Base-by-base conservation (phyloP, 2,113 vertebrate species). In the Pseudonaja textilis region DNA sequence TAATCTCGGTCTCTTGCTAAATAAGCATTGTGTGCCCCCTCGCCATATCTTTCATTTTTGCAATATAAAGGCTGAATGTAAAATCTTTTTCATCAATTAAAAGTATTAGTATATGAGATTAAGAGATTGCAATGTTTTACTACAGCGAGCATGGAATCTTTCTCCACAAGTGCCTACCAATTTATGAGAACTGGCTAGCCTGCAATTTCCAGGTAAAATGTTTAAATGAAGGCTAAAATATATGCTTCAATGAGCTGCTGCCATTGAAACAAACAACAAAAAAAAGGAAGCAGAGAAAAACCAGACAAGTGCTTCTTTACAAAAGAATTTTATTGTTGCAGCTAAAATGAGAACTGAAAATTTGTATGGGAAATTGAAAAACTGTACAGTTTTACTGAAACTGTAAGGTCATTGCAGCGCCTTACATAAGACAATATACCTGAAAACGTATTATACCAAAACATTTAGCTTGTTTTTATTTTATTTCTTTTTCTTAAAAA, bases 291-390 rank as follows among this genome's bases (percentile, higher is more conserved):
- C 11, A 94, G 0, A 4, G 9, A 89, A 57, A 85, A 22, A 20
- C 50, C 18, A 89, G 57, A 25, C 0, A 20, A 14, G 56, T 25
- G 0, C 23, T 97, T 98, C 97, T 97, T 98, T 97, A 97, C 96
- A 97, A 98, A 98, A 97, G 93, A 94, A 14, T 91, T 98, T 98
- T 98, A 98, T 98, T 98, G 96, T 97, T 97, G 96, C 97, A 97
- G 97, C 97, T 97, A 93, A 97, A 98, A 97, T 96, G 97, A 97
- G 97, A 97, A 97, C 97, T 97, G 95, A 97, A 97, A 96, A 92
- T 87, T 97, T 90, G 93, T 95, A 97, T 95, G 97, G 97, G 97
- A 96, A 97, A 94, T 96, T 97, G 96, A 96, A 97, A 97, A 97
- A 97, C 96, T 97, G 97, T 97, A 97, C 97, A 97, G 45, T 94